Evolutionary conservation across 2,797 vertebrate genomes (phyloP).

Genomic region (Furcifer pardalis): DNA sequence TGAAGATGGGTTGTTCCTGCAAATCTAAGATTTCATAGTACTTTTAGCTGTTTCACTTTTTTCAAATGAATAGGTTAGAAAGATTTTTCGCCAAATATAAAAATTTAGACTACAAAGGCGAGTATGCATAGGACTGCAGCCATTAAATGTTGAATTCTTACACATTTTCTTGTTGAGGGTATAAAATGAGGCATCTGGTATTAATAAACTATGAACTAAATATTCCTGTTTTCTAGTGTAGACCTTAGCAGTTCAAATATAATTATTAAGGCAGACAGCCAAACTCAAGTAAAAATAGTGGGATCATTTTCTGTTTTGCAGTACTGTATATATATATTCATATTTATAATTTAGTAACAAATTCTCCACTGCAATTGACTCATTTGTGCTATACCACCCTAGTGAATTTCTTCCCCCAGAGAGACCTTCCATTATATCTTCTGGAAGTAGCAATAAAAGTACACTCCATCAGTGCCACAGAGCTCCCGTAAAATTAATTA

Average conservation of each 20-base stretch:
- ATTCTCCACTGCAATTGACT: slow-evolving; percentile 5
- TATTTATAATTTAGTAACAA: slow-evolving; percentile 35
- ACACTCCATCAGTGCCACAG: slow-evolving; percentile 45
- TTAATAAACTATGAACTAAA: not conserved
- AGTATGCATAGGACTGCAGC: not conserved
- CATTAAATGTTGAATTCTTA: not conserved
- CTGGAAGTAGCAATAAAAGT: slow-evolving; percentile 44
- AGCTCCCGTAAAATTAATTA: slow-evolving; percentile 51
- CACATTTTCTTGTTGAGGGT: not conserved
- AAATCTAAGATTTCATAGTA: not conserved
- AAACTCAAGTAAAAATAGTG: slow-evolving; percentile 47
- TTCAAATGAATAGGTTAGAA: not conserved
- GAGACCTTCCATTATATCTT: slow-evolving; percentile 20
- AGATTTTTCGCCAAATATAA: not conserved
- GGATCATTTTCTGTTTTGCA: slow-evolving; percentile 32
- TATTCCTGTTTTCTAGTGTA: not conserved
- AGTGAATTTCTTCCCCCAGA: slow-evolving; percentile 35
- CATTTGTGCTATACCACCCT: slow-evolving; percentile 22
- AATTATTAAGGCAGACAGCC: slow-evolving; percentile 9
- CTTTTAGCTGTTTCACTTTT: not conserved
- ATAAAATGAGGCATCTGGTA: not conserved
- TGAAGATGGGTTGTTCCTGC: no score
- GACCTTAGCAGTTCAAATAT: not conserved
- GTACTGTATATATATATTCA: slow-evolving; percentile 24
- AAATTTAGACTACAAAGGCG: not conserved